Percentiles rank a stretch among this genome's conserved stretches.
These are phyloP conservation scores for Pangasius sanitwongsei DNA, from an alignment of 2,797 vertebrate genomes.

Conservation along the genomic window DNA sequence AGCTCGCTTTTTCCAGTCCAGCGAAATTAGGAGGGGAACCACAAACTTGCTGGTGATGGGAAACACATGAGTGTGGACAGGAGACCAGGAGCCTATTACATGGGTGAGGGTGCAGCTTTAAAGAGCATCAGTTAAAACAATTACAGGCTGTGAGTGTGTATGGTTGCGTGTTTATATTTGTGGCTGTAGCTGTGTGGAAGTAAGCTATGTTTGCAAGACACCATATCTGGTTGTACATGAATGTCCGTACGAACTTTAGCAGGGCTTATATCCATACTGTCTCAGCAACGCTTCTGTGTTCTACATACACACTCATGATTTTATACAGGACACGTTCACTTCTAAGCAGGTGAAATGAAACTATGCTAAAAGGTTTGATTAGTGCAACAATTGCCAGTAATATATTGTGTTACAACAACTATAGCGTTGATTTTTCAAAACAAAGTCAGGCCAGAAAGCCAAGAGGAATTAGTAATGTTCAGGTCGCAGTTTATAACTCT, in stretches of 20 bases:
- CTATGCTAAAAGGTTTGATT: not conserved
- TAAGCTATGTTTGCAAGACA: not conserved
- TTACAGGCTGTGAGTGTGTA: constrained; percentile 60
- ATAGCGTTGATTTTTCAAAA: constrained; percentile 33
- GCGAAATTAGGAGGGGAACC: constrained; percentile 98
- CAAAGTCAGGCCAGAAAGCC: constrained; percentile 63
- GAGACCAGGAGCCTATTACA: constrained; percentile 79
- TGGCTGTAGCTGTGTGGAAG: not conserved
- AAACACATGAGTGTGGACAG: constrained; percentile 91
- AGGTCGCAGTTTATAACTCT: constrained; percentile 59
- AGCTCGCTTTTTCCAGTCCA: constrained; percentile 99
- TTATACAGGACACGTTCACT: not conserved
- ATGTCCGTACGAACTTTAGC: not conserved
- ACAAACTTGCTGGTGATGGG: constrained; percentile 95
- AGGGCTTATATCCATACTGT: not conserved
- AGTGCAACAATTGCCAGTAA: not conserved
- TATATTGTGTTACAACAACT: constrained; percentile 23
- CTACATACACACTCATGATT: not conserved
- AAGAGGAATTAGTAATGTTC: constrained; percentile 67
- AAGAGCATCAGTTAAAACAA: constrained; percentile 86
- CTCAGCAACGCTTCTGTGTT: not conserved
- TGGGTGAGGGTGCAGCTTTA: constrained; percentile 75
- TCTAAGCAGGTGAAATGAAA: not conserved
- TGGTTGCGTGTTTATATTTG: constrained; percentile 26
- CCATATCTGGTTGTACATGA: not conserved